Evolutionary conservation across 2,113 vertebrate genomes (phyloP), one percentile per base, ranked within the genome.

Genomic region (Anseranas semipalmata): DNA sequence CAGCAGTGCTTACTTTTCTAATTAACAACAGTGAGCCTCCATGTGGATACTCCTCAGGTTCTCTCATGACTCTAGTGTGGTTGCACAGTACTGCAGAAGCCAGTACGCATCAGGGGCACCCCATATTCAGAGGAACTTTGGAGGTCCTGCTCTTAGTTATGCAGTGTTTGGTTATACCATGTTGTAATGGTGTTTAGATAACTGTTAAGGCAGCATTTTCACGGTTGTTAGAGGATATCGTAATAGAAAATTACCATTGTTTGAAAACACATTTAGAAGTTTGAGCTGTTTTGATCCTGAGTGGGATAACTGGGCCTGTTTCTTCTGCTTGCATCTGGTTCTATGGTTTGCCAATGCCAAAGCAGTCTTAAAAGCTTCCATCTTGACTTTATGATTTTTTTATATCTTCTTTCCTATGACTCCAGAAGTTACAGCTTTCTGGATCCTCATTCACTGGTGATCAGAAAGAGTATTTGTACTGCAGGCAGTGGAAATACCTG

Each of bases 21-120:
- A 43, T 19, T 30, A 59, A n/a, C 46, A 33, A 3, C 20, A 50
- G 13, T 28, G 27, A 39, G 19, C 21, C 6, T 53, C 45, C 1
- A 1, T 12, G 41, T 7, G 14, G 35, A 12, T 74, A 35, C 19
- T 85, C 1, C 46, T 74, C 0, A 0, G 17, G 37, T 28, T 66
- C 27, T 66, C 81, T 35, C 37, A 18, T 43, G 41, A 16, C 30
- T 2, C 20, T 28, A 0, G 48, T 46, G 46, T 35, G 39, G 10
- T 82, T 92, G 63, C 67, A 41, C 10, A 37, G 43, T 28, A 28
- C 43, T 68, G 12, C 58, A 75, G 58, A 72, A 55, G 10, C 48
- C 20, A 39, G 17, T 24, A 41, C 32, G 19, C 33, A 30, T 16
- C 9, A 2, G 8, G 21, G 59, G 6, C 24, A 67, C 7, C 27